Evolutionary conservation across 2,888 invertebrate species (phyloP), one percentile per base, ranked within the genome.

Genomic region (Odontocolon sp.): DNA sequence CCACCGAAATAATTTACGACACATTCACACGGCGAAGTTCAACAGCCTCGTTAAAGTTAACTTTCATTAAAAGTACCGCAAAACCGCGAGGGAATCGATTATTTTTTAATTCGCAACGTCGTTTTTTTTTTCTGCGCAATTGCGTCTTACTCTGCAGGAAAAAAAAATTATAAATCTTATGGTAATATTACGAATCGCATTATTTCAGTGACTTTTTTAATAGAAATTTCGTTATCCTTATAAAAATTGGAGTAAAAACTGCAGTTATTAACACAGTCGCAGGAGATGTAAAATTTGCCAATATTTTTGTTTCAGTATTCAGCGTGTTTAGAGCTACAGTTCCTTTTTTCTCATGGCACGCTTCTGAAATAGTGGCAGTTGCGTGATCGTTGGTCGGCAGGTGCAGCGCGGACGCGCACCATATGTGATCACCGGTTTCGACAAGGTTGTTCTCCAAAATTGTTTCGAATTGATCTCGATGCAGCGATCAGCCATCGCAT

Each of bases 401-500:
- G 80, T 80, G 80, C 64, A 77, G 18, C 54, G 33, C 47, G 16
- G 57, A 21, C 52, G 11, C 77, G 56, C 56, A 68, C 86, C 86
- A 86, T 86, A 86, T 85, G 85, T 80, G 83, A 81, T 72, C 82
- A 82, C 79, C 82, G 80, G 82, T 80, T 73, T 56, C 47, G 47
- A 68, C 84, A 84, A 86, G 85, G 85, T 84, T 83, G 82, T 79
- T 82, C 81, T n/a, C 66, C 78, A 85, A 69, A 85, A 81, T 80
- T 79, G 83, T 67, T 76, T 77, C 71, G 76, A 61, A 66, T n/a
- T 56, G 78, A 80, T 69, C 79, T 33, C 78, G 78, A 78, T n/a
- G n/a, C n/a, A n/a, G n/a, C n/a, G n/a, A n/a, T n/a, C n/a, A n/a
- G n/a, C n/a, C n/a, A n/a, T 83, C 56, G 64, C 40, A 23, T 33